These are phyloP conservation scores for Dynastes hyllus DNA, from an alignment of 2,888 invertebrate genomes.

Conservation along the genomic window DNA sequence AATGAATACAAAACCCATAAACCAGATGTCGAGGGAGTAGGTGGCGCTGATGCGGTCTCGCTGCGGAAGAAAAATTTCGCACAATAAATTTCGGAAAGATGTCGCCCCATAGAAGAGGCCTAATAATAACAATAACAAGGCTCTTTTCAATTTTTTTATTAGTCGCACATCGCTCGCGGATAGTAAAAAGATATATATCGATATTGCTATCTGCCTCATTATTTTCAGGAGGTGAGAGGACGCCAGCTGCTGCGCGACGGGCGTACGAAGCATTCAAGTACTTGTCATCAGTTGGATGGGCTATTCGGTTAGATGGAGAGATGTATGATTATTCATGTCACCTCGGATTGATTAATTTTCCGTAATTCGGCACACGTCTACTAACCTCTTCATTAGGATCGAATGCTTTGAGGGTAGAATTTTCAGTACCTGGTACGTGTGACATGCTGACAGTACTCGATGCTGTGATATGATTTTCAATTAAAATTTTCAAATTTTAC, in stretches of 20 bases:
- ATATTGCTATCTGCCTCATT: slow-evolving; percentile 37
- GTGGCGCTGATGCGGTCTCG: slow-evolving; percentile 10
- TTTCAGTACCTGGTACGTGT: background rate
- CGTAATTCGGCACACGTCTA: slow-evolving; percentile 33
- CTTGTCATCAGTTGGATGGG: slow-evolving; percentile 38
- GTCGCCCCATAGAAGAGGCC: slow-evolving; percentile 15
- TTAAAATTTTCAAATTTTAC: background rate
- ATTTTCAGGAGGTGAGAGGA: slow-evolving; percentile 33
- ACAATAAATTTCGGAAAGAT: slow-evolving; percentile 43
- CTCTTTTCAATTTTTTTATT: slow-evolving; percentile 41
- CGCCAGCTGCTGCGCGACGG: slow-evolving; percentile 11
- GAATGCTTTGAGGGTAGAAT: background rate
- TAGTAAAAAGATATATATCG: slow-evolving; percentile 45
- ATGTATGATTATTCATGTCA: slow-evolving; percentile 43
- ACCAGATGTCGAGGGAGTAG: slow-evolving; percentile 32
- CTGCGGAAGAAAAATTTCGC: slow-evolving; percentile 45
- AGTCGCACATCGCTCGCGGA: slow-evolving; percentile 33
- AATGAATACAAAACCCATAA: slow-evolving; percentile 46
- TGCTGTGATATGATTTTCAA: background rate
- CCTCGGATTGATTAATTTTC: slow-evolving; percentile 42
- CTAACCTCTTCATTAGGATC: slow-evolving; percentile 36
- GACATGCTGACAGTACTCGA: background rate
- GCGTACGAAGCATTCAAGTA: slow-evolving; percentile 28
- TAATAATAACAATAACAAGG: slow-evolving; percentile 43
- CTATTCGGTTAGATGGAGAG: slow-evolving; percentile 26